A percentile compares a stretch with the other conserved stretches of the same genome.
phyloP scores from a whole-genome alignment of 2,797 vertebrate genomes.

The Rhinella marina region DNA sequence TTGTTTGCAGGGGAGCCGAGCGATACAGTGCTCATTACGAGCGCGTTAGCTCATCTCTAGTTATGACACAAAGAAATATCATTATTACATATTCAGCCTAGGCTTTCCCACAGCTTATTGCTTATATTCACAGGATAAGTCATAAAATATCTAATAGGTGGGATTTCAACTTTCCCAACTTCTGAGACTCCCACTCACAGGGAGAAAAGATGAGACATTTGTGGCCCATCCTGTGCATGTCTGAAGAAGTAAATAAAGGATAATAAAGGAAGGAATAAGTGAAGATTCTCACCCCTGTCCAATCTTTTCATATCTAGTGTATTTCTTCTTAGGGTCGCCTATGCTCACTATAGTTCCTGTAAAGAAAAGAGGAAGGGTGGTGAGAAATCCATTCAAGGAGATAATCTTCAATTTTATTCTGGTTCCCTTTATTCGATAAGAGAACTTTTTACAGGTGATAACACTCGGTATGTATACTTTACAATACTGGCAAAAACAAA shows the following conservation, averaged over 20 bases:
- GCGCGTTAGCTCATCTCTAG: too few species aligned
- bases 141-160: too few species aligned
- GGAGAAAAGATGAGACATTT: not conserved
- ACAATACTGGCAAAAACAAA: not conserved
- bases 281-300: slow-evolving; percentile 90
- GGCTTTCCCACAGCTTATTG: too few species aligned
- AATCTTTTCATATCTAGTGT: slow-evolving; percentile 97
- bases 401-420: not conserved
- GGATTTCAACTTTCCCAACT: not conserved
- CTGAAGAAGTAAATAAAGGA: not conserved
- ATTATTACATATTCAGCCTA: too few species aligned
- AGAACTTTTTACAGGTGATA: not conserved
- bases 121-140: too few species aligned
- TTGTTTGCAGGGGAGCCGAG: too few species aligned
- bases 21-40: too few species aligned
- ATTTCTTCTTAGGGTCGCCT: slow-evolving; percentile 98
- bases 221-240: not conserved
- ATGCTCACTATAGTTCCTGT: slow-evolving; percentile 97
- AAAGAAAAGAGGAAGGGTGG: slow-evolving; percentile 48
- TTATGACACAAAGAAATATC: too few species aligned
- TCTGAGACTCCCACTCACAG: not conserved
- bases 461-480: not conserved
- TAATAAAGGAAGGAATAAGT: not conserved
- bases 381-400: not conserved
- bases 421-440: not conserved